phyloP scores from a whole-genome alignment of 2,888 invertebrate genomes.

The Linyphia triangularis region DNA sequence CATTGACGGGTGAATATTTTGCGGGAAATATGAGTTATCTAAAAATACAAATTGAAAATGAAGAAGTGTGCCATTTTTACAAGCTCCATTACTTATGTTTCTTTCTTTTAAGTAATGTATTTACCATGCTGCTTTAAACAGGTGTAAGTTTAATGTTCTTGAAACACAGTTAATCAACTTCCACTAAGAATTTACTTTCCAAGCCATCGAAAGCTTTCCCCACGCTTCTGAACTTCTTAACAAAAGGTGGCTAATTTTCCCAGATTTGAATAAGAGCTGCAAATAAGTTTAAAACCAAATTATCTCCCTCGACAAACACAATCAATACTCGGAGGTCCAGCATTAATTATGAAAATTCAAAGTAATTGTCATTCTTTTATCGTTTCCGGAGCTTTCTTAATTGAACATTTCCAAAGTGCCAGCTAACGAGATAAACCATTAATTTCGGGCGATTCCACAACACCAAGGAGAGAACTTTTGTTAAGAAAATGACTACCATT shows the following conservation, averaged over 20 bases:
- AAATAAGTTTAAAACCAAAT: slow-evolving; percentile 57
- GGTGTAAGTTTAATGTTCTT: no score
- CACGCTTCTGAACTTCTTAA: neutral
- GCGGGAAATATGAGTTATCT: no score
- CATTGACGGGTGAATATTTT: no score
- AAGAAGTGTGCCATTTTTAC: no score
- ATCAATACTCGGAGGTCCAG: slow-evolving; percentile 21
- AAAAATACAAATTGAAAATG: no score
- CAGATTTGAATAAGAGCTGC: slow-evolving; percentile 12
- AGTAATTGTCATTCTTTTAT: slow-evolving; percentile 58
- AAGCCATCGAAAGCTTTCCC: neutral
- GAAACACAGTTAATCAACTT: no score
- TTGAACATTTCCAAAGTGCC: slow-evolving; percentile 52
- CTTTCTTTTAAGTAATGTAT: no score
- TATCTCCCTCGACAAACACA: slow-evolving; percentile 7
- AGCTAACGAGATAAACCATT: slow-evolving; percentile 57
- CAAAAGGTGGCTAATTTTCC: slow-evolving; percentile 29
- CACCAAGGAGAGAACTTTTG: neutral
- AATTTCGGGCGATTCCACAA: slow-evolving; percentile 36
- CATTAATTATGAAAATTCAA: slow-evolving; percentile 55
- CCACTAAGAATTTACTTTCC: neutral
- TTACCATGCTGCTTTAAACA: no score
- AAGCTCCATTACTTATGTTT: no score
- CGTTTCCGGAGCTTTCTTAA: slow-evolving; percentile 35
- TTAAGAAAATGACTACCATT: slow-evolving; percentile 21